Percentiles rank a stretch among this genome's conserved stretches.
These are phyloP conservation scores for Mimachlamys varia DNA, from an alignment of 2,888 invertebrate genomes.

Conservation along the genomic window DNA sequence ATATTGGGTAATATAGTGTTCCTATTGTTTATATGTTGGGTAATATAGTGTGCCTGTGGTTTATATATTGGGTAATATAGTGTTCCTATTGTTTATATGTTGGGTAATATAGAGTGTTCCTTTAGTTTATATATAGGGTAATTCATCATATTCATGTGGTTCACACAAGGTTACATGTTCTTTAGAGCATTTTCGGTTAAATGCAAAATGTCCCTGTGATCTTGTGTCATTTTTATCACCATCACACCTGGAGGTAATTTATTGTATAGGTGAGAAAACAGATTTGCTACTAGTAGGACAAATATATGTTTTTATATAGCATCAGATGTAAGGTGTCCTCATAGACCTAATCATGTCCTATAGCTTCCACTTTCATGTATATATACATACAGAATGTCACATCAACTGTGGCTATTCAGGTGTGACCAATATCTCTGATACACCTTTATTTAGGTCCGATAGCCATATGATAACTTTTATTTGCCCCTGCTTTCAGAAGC, in stretches of 20 bases:
- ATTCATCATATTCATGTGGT: not conserved
- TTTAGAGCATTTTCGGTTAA: not conserved
- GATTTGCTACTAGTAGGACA: not conserved
- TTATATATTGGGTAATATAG: not conserved
- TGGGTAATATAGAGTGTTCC: not conserved
- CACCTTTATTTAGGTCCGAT: not conserved
- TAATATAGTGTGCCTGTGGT: not conserved
- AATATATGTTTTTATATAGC: not conserved
- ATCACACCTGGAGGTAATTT: not conserved
- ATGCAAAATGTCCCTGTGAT: no score
- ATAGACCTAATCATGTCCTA: not conserved
- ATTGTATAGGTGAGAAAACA: not conserved
- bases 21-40: no score
- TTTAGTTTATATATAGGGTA: no score
- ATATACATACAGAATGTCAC: not conserved
- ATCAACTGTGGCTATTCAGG: not conserved
- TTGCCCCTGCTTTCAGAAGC: not conserved
- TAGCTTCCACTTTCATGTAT: not conserved
- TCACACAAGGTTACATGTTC: not conserved
- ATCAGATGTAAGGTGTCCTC: not conserved
- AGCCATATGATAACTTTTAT: slow-evolving; percentile 11
- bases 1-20: not conserved
- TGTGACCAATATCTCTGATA: not conserved
- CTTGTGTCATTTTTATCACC: no score
- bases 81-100: not conserved